A percentile compares a stretch with the other conserved stretches of the same genome.
These are phyloP conservation scores for Chaetodon trifasciatus DNA, from an alignment of 2,797 vertebrate species.

Conservation along the genomic window DNA sequence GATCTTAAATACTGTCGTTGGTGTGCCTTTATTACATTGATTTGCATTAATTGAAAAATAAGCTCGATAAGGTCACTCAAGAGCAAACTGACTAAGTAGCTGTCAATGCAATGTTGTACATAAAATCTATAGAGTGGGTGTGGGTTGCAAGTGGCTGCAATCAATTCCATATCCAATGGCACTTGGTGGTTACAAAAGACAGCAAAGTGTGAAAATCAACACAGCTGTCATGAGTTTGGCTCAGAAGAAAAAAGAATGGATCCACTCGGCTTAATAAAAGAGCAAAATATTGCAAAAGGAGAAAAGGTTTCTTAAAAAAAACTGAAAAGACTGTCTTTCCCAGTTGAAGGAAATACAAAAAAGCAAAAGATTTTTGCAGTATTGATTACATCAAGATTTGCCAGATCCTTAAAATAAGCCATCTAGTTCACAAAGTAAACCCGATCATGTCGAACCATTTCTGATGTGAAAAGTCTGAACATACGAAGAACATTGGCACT, in stretches of 20 bases:
- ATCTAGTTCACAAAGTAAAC: background rate
- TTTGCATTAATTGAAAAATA: constrained; percentile 17
- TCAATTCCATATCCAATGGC: background rate
- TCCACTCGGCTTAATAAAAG: background rate
- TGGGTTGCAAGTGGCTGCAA: background rate
- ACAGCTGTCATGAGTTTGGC: background rate
- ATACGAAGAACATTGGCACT: background rate
- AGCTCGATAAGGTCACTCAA: constrained; percentile 12
- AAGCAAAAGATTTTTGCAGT: background rate
- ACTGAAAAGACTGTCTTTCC: background rate
- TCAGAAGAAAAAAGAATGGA: background rate
- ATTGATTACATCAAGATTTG: background rate
- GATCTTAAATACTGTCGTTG: background rate
- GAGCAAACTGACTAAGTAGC: background rate
- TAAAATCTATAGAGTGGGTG: background rate
- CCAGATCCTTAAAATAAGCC: background rate
- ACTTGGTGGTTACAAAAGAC: background rate
- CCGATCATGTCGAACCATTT: background rate
- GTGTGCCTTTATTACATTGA: background rate
- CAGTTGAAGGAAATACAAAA: background rate
- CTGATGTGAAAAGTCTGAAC: background rate
- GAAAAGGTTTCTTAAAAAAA: background rate
- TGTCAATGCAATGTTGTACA: constrained; percentile 4
- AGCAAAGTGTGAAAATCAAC: background rate
- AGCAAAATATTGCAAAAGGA: background rate